Percentiles rank a stretch among this genome's conserved stretches.
These are phyloP conservation scores for Coelogynopora nodosa DNA, from an alignment of 2,888 invertebrate species.

Conservation along the genomic window DNA sequence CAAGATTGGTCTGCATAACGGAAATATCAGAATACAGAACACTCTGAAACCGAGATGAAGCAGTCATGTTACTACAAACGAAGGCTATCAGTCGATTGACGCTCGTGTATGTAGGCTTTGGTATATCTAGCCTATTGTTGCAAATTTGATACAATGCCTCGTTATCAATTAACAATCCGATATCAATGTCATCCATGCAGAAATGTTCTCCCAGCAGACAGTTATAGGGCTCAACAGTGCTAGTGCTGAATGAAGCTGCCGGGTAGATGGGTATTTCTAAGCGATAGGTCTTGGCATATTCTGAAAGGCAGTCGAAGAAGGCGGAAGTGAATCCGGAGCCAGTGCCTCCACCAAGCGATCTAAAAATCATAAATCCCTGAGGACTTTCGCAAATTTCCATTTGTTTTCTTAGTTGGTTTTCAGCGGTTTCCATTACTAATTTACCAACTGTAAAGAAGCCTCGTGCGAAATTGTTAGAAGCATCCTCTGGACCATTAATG, in stretches of 20 bases:
- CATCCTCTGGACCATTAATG: constrained; percentile 32
- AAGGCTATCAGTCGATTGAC: constrained; percentile 75
- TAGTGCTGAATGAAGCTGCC: constrained; percentile 23
- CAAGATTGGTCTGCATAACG: constrained; percentile 41
- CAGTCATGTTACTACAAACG: constrained; percentile 35
- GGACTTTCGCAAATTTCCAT: constrained; percentile 32
- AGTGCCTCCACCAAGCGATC: constrained; percentile 32
- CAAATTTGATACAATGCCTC: constrained; percentile 35
- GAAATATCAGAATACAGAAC: constrained; percentile 35
- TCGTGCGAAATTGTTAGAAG: constrained; percentile 38
- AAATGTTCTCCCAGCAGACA: constrained; percentile 30
- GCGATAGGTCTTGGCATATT: constrained; percentile 33
- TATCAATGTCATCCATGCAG: constrained; percentile 41
- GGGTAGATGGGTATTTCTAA: constrained; percentile 40
- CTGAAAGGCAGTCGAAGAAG: constrained; percentile 29
- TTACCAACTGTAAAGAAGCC: constrained; percentile 41
- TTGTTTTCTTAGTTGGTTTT: background rate
- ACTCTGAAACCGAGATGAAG: constrained; percentile 38
- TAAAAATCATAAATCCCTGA: constrained; percentile 21
- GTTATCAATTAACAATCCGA: constrained; percentile 33
- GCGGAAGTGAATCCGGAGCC: constrained; percentile 37
- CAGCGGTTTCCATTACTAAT: background rate
- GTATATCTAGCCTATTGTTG: background rate
- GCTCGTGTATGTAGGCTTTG: constrained; percentile 73
- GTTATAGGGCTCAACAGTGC: constrained; percentile 38